Evolutionary conservation across 1,140 invertebrate species (phyloP), one percentile per base, ranked within the genome.

Genomic region (Hycleus cichorii): DNA sequence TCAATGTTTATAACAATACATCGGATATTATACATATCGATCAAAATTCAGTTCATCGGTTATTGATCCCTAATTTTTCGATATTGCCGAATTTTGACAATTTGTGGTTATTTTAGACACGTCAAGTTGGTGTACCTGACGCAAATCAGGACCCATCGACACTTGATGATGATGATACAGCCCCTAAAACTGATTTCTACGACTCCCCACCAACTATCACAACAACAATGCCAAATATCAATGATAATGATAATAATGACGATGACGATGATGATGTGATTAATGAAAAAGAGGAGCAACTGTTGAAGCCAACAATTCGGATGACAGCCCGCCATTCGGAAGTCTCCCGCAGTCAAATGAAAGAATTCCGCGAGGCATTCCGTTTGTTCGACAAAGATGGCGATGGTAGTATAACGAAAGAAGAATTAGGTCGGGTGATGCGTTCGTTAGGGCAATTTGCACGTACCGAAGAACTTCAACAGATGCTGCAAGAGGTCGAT

Each of bases 401-500:
- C 2, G 90, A 93, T 66, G 90, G 90, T 1, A 89, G 83, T 59
- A 93, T 93, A 47, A 92, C 90, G 1, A 91, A 91, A 71, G 88
- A 91, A 63, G 89, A 91, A 70, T 76, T 92, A 47, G 89, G 89
- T 0, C 78, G 88, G 8, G 89, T 92, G 3, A 92, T 92, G 90
- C 77, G 89, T 38, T 89, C 87, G 48, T 71, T 92, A 27, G 90
- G 90, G 1, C 90, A 92, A 72, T 92, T 91, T 72, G 89, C 89
- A 0, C 77, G 88, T 46, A 87, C 88, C 8, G 88, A 91, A 70
- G 90, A 92, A 71, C 72, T 92, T 49, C 83, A 87, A 59, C 85
- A 90, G 62, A 93, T 94, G 90, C 75, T 94, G n/a, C 84, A 89
- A 66, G 91, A 94, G 73, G 89, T 93, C 10, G 90, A 94, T 71